A percentile compares a stretch with the other conserved stretches of the same genome.
phyloP scores from a whole-genome alignment of 2,888 invertebrate species.

The Melanophora roralis region DNA sequence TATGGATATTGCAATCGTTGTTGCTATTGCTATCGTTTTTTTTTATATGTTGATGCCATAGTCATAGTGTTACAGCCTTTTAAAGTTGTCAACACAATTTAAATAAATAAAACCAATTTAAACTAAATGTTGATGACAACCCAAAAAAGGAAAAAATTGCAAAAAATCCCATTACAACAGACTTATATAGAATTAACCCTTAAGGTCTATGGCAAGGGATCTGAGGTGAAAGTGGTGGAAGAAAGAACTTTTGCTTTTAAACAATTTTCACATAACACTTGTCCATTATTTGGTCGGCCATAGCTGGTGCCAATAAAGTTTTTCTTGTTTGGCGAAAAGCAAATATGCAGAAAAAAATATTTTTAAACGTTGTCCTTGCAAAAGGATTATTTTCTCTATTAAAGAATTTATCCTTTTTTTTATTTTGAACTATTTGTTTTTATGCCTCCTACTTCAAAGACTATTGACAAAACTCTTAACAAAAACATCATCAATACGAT shows the following conservation, averaged over 20 bases:
- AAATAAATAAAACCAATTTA: conserved; percentile 55
- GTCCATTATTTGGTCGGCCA: conserved; percentile 41
- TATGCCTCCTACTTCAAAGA: conserved; percentile 28
- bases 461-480: conserved; percentile 24
- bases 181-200: conserved; percentile 37
- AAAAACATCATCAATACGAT: conserved; percentile 42
- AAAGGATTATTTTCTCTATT: conserved; percentile 22
- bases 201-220: conserved; percentile 12
- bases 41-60: conserved; percentile 4
- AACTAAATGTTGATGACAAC: conserved; percentile 36
- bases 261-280: conserved; percentile 45
- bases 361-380: conserved; percentile 29
- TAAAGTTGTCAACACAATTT: conserved; percentile 59
- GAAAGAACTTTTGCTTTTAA: conserved; percentile 47
- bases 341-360: neutral
- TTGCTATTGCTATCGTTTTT: conserved; percentile 2
- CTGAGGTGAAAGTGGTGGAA: neutral
- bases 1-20: neutral
- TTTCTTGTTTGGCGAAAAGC: conserved; percentile 18
- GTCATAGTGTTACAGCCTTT: conserved; percentile 42
- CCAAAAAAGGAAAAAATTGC: neutral
- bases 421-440: conserved; percentile 3
- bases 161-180: conserved; percentile 42
- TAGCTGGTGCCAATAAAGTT: conserved; percentile 60
- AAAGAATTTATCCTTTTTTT: conserved; percentile 39